Evolutionary conservation across 2,888 invertebrate species (phyloP).

Genomic region (Chymomyza amoena): DNA sequence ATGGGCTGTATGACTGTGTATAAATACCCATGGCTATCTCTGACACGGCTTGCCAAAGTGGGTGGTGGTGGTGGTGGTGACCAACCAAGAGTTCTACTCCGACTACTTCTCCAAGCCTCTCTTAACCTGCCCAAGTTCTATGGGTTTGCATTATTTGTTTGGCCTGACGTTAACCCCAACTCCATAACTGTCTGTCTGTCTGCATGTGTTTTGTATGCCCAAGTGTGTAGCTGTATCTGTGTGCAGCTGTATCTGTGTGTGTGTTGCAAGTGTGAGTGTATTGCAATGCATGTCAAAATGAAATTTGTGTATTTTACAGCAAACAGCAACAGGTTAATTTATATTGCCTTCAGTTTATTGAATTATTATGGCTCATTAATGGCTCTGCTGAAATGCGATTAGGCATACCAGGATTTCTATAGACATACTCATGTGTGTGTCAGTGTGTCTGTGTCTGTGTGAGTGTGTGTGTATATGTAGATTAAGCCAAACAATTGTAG

Average conservation of each 20-base stretch:
- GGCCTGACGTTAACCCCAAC: too few relatives aligned
- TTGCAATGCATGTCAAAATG: slow-evolving; percentile 42
- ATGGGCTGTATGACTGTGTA: slow-evolving; percentile 59
- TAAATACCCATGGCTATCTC: slow-evolving; percentile 35
- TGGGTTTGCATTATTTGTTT: not conserved
- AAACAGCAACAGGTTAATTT: slow-evolving; percentile 62
- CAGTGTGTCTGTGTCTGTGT: not conserved
- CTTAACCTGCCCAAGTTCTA: not conserved
- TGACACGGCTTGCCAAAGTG: not conserved
- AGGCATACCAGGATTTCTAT: slow-evolving; percentile 6
- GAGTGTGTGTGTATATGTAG: not conserved
- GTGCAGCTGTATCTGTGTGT: slow-evolving; percentile 4
- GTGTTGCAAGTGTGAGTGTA: slow-evolving; percentile 21
- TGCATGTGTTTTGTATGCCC: too few relatives aligned
- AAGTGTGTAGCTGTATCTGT: slow-evolving; percentile 9
- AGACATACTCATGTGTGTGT: slow-evolving; percentile 8
- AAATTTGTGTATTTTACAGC: slow-evolving; percentile 36
- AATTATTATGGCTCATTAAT: slow-evolving; percentile 66
- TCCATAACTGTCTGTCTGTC: too few relatives aligned
- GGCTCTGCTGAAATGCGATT: slow-evolving; percentile 46
- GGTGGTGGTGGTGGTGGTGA: not conserved
- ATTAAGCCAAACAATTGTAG: not conserved
- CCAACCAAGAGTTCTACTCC: not conserved
- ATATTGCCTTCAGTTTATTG: slow-evolving; percentile 59
- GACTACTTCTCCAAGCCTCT: not conserved